These are phyloP conservation scores for Chloroclystis v-ata DNA, from an alignment of 2,888 invertebrate species.

Conservation along the genomic window DNA sequence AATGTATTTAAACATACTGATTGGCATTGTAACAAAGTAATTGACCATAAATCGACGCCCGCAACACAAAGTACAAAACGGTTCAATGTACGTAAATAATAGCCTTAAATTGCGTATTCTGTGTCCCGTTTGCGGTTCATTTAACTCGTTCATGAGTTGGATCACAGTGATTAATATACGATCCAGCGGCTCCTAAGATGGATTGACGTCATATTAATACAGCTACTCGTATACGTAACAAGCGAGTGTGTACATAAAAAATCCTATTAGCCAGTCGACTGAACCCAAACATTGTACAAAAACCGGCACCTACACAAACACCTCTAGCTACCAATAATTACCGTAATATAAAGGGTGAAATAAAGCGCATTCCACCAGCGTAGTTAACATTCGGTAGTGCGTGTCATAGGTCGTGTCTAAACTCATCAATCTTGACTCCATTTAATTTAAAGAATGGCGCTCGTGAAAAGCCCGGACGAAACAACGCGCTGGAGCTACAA, in stretches of 20 bases:
- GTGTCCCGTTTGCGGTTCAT: slow-evolving; percentile 28
- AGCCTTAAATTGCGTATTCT: slow-evolving; percentile 15
- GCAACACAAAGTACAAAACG: slow-evolving; percentile 9
- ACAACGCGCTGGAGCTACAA: slow-evolving; percentile 68
- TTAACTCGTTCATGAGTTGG: slow-evolving; percentile 38
- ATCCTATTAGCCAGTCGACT: slow-evolving; percentile 63
- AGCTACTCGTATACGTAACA: slow-evolving; percentile 45
- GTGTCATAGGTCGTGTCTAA: slow-evolving; percentile 75
- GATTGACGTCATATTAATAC: slow-evolving; percentile 64
- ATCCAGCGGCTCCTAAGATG: slow-evolving; percentile 37
- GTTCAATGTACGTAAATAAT: slow-evolving; percentile 14
- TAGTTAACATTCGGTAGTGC: slow-evolving; percentile 68
- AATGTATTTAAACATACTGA: neutral
- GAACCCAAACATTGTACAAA: slow-evolving; percentile 61
- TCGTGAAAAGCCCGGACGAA: slow-evolving; percentile 56
- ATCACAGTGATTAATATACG: slow-evolving; percentile 48
- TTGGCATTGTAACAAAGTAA: slow-evolving; percentile 1
- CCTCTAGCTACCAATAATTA: slow-evolving; percentile 63
- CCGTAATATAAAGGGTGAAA: slow-evolving; percentile 66
- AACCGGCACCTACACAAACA: slow-evolving; percentile 51
- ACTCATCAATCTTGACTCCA: slow-evolving; percentile 74
- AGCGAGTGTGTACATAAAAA: slow-evolving; percentile 51
- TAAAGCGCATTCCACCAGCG: slow-evolving; percentile 62
- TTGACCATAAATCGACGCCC: slow-evolving; percentile 13
- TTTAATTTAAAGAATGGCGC: slow-evolving; percentile 67